Conservation (phyloP, 2,797 vertebrate genomes). For the Brachyalestes nurse region DNA sequence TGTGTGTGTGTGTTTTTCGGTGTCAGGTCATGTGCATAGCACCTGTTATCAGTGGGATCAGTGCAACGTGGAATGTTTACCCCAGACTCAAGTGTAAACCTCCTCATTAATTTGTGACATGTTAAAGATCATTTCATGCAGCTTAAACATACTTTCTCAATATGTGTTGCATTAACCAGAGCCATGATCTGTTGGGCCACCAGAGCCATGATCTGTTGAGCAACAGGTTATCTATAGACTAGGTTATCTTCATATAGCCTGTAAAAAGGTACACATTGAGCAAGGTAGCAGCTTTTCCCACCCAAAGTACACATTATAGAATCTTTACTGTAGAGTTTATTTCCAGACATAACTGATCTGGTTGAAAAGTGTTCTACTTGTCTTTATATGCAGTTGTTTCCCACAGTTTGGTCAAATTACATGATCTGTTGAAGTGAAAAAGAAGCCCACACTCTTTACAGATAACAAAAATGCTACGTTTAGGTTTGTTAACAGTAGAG, state of each 20-base stretch:
- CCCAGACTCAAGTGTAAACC: not conserved
- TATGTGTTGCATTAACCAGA: constrained; percentile 3
- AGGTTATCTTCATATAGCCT: not conserved
- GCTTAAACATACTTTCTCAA: constrained; percentile 1
- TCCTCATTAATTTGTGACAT: constrained; percentile 16
- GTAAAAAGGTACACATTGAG: not conserved
- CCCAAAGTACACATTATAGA: not conserved
- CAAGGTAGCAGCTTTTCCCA: not conserved
- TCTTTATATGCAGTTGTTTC: no score
- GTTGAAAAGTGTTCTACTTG: no score
- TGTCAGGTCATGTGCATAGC: not conserved
- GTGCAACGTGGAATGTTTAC: not conserved
- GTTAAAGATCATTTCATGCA: not conserved
- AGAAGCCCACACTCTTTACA: no score
- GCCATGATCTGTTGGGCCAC: constrained; percentile 21
- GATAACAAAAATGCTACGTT: no score
- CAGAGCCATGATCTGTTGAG: constrained; percentile 17
- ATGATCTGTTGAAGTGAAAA: no score
- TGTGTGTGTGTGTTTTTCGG: no score
- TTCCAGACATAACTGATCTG: no score
- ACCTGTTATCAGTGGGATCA: not conserved
- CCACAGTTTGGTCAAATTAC: no score
- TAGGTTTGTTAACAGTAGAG: no score
- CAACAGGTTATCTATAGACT: constrained; percentile 9
- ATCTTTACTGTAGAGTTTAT: not conserved